Percentiles rank a stretch among this genome's conserved stretches.
Conservation (phyloP, 2,888 invertebrate genomes). For the Bombyx huttoni region DNA sequence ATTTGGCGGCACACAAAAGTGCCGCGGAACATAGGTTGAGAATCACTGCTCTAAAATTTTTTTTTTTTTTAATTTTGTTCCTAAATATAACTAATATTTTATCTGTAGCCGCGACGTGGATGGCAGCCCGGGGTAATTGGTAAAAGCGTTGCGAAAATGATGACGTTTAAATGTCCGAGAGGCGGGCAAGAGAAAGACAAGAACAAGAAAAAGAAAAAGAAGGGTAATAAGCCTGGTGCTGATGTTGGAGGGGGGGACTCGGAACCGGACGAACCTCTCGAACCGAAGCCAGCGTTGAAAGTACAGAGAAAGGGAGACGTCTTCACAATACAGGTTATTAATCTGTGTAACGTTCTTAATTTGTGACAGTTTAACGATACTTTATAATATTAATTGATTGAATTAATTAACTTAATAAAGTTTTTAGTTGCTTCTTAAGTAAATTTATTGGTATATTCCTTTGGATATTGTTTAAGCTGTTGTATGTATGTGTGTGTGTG, state of each 20-base stretch:
- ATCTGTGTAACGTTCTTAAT: no score
- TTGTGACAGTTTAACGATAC: no score
- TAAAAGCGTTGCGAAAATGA: conserved; percentile 56
- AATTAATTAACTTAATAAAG: no score
- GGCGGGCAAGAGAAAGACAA: conserved; percentile 47
- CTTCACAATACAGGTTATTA: conserved; percentile 72
- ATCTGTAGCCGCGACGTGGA: conserved; percentile 51
- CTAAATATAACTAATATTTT: neutral
- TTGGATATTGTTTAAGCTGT: no score
- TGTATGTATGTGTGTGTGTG: no score
- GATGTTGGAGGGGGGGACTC: conserved; percentile 48
- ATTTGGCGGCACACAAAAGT: no score
- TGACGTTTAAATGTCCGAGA: conserved; percentile 54
- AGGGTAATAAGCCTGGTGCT: conserved; percentile 26
- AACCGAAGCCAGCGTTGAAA: conserved; percentile 75
- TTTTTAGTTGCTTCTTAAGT: no score
- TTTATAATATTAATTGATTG: no score
- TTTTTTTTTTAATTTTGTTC: neutral
- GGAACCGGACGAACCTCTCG: conserved; percentile 56
- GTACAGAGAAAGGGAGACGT: conserved; percentile 77
- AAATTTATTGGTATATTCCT: no score
- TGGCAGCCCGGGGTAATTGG: conserved; percentile 73
- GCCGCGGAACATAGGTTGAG: no score
- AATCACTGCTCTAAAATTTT: no score
- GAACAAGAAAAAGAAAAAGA: conserved; percentile 50